Evolutionary conservation across 2,113 vertebrate genomes (phyloP), one percentile per base, ranked within the genome.

Genomic region (Ciconia maguari): DNA sequence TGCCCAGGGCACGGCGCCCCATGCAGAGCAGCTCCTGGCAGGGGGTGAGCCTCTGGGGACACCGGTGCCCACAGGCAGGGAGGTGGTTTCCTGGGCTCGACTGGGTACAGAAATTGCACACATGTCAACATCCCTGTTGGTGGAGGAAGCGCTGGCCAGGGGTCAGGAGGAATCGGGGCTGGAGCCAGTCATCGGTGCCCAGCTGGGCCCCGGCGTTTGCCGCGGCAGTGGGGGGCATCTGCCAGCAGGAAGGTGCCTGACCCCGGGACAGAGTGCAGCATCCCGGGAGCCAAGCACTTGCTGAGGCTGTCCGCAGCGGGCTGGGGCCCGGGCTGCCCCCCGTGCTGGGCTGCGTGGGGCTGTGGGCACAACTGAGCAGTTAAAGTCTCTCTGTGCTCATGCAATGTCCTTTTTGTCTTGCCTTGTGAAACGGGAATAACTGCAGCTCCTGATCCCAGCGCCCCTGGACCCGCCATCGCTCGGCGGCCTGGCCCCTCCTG

Each of bases 41-140:
- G 41, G 27, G 5, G 2, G 4, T 9, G 20, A 68, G 22, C 22
- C 34, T 41, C 68, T 49, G 0, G 0, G 25, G 32, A 78, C 25
- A 6, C 21, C 0, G 1, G 7, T 25, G 71, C 52, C 65, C 36
- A 1, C 2, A 0, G 0, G 2, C 36, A 27, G 20, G 29, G 42
- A 46, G 29, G 54, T 36, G 44, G 11, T 74, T 94, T 88, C 52
- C 79, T 89, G 87, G 65, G 41, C 77, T 91, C 22, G 4, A 21
- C 38, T 51, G 68, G 79, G 61, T 65, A 34, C 38, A 32, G 44
- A 38, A 54, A 42, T 70, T 49, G 69, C 34, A 79, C 44, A 41
- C 5, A 8, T 5, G 4, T 22, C 19, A 38, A 51, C 24, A 60
- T 8, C 48, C 36, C 58, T 55, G 57, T 49, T 82, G 60, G 21